Base-by-base conservation (phyloP, 2,888 invertebrate genomes). In the Eucera pruinosa region DNA sequence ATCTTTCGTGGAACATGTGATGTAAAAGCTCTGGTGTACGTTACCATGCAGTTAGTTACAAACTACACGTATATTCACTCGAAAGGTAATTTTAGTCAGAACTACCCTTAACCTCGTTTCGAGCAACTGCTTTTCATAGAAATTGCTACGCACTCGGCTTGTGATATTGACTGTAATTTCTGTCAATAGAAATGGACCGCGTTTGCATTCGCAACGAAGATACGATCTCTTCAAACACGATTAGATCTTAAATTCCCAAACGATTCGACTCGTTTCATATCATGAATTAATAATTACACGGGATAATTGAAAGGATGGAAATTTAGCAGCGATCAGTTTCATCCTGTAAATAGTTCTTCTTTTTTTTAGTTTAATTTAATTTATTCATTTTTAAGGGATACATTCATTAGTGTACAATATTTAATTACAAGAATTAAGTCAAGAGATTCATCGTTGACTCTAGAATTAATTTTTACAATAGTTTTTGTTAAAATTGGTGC, bases 31-130 rank as follows among this genome's bases (percentile, higher is more conserved):
- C 11, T n/a, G 23, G 5, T 18, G 27, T 33, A 45, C 11, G n/a
- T 47, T 54, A 18, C 25, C 20, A n/a, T 11, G 23, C 36, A 11
- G 55, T 50, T 25, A 50, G 30, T 20, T 30, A 45, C 1, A 18
- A 54, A 18, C 30, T 27, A 36, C 30, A 23, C 11, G 15, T n/a
- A 15, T 25, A 13, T 48, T 61, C 48, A 13, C 55, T 47, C 11
- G 33, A 48, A 48, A 50, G 36, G 71, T 55, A 74, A 74, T 71
- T 71, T 71, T 27, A 57, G 27, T 33, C 33, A 36, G 30, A 18
- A 25, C 57, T 15, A 64, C n/a, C 27, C 55, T 57, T 57, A 71
- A 74, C 43, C 50, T 11, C 55, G 41, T 62, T 57, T 18, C 23
- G 15, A 5, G 20, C 25, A 13, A 43, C 6, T 18, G 18, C 33